Conservation (phyloP, 2,113 vertebrate genomes). For the Todiramphus chloris region DNA sequence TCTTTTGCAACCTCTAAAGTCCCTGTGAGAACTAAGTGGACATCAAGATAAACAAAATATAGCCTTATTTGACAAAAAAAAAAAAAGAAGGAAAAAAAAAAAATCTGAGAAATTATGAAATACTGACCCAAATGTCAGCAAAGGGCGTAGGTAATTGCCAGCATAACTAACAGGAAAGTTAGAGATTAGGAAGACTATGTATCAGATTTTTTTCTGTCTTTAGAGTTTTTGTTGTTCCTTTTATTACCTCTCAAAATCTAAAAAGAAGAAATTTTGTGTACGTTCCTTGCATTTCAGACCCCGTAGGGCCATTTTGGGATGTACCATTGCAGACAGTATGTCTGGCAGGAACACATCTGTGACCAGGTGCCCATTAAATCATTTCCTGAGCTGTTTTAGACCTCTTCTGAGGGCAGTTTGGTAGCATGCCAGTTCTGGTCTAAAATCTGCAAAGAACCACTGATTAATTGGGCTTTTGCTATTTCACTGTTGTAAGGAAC, state of each 20-base stretch:
- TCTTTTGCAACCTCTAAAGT: background rate
- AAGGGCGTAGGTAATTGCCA: background rate
- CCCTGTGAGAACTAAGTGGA: background rate
- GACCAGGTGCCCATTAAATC: conserved; percentile 69
- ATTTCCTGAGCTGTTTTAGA: conserved; percentile 66
- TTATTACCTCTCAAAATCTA: conserved; percentile 13
- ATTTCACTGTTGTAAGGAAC: background rate
- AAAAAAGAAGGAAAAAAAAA: background rate
- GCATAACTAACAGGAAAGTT: background rate
- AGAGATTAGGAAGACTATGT: background rate
- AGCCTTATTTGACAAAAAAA: background rate
- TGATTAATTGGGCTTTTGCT: conserved; percentile 55
- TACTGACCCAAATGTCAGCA: background rate
- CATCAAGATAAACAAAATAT: background rate
- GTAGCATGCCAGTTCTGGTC: conserved; percentile 44
- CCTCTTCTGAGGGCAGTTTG: conserved; percentile 63
- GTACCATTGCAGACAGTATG: conserved; percentile 48
- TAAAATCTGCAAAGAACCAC: conserved; percentile 55
- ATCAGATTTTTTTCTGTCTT: background rate
- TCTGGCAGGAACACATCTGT: conserved; percentile 62
- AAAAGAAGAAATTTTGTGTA: conserved; percentile 4
- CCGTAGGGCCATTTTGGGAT: conserved; percentile 52
- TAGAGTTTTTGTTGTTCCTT: background rate
- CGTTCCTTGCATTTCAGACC: background rate
- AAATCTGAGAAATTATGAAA: background rate